Conservation (phyloP, 2,888 invertebrate genomes). For the Drosophila acutilabella region DNA sequence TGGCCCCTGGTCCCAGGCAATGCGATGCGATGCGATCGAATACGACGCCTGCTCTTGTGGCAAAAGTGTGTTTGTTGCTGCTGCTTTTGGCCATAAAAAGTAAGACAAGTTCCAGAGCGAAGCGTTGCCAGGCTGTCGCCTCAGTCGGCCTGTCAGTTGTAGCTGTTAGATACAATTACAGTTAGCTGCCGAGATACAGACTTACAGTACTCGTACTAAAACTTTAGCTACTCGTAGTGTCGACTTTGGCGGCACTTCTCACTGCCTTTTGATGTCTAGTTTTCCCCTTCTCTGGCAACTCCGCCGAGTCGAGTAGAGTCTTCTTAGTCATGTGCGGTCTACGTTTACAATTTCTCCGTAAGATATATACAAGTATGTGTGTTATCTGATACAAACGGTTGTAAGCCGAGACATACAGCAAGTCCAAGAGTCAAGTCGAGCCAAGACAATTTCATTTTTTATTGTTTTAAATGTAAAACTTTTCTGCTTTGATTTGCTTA, state of each 20-base stretch:
- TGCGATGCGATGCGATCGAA: constrained; percentile 46
- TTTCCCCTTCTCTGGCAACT: constrained; percentile 47
- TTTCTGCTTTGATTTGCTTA: constrained; percentile 59
- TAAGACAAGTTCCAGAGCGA: constrained; percentile 75
- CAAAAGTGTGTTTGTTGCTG: constrained; percentile 53
- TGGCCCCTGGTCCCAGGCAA: constrained; percentile 54
- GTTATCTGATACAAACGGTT: constrained; percentile 37
- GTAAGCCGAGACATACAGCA: constrained; percentile 23
- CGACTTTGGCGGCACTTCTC: constrained; percentile 58
- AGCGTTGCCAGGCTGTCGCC: constrained; percentile 68
- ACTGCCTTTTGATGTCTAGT: constrained; percentile 61
- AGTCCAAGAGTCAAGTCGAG: constrained; percentile 17
- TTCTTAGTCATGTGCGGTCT: constrained; percentile 63
- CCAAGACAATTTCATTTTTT: constrained; percentile 42
- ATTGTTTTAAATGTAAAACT: constrained; percentile 63
- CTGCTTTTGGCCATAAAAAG: constrained; percentile 72
- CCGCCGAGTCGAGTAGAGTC: not conserved
- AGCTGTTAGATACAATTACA: constrained; percentile 79
- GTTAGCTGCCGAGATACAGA: constrained; percentile 64
- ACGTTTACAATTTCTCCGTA: constrained; percentile 32
- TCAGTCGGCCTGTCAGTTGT: constrained; percentile 64
- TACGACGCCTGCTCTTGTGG: constrained; percentile 52
- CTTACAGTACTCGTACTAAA: constrained; percentile 19
- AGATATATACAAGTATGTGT: constrained; percentile 2
- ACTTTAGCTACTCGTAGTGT: constrained; percentile 40